These are phyloP conservation scores for Macroglossus sobrinus DNA, from an alignment of 2,113 vertebrate species.

Conservation along the genomic window DNA sequence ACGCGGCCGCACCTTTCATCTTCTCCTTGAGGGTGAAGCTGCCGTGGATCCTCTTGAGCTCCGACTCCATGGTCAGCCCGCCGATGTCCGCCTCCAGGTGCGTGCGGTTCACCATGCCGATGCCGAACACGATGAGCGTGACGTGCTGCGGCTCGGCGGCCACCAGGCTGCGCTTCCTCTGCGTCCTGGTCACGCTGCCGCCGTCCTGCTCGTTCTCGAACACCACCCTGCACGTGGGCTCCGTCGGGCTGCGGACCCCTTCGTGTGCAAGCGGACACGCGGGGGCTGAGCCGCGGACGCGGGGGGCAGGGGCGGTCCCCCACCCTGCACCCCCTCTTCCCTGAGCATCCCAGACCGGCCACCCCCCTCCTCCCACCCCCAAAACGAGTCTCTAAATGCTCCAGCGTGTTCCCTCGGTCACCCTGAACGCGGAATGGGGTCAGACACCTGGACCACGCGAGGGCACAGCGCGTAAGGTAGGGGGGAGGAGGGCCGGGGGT, in stretches of 20 bases:
- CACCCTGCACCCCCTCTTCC: background rate
- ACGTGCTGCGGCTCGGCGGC: slow-evolving; percentile 93
- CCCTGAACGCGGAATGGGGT: background rate
- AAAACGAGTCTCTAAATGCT: background rate
- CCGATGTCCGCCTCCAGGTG: slow-evolving; percentile 98
- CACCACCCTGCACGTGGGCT: slow-evolving; percentile 90
- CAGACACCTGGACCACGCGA: background rate
- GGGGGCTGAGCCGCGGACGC: background rate
- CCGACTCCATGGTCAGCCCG: slow-evolving; percentile 97
- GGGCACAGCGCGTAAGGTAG: background rate
- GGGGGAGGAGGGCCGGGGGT: background rate
- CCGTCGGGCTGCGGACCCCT: slow-evolving; percentile 89
- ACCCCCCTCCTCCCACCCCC: background rate
- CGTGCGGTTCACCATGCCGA: slow-evolving; percentile 98
- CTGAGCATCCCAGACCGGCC: background rate
- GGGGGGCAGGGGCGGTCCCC: background rate
- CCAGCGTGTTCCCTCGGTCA: background rate
- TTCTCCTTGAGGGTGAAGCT: slow-evolving; percentile 98
- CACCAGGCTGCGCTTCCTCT: slow-evolving; percentile 92
- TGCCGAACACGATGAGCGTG: slow-evolving; percentile 96
- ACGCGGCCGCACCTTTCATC: slow-evolving; percentile 92
- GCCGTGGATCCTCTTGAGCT: slow-evolving; percentile 97
- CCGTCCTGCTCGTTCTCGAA: slow-evolving; percentile 95
- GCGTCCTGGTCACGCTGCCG: slow-evolving; percentile 82
- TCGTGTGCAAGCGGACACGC: background rate